A percentile compares a stretch with the other conserved stretches of the same genome.
Conservation (phyloP, 2,797 vertebrate species). For the Myotis pilosus region DNA sequence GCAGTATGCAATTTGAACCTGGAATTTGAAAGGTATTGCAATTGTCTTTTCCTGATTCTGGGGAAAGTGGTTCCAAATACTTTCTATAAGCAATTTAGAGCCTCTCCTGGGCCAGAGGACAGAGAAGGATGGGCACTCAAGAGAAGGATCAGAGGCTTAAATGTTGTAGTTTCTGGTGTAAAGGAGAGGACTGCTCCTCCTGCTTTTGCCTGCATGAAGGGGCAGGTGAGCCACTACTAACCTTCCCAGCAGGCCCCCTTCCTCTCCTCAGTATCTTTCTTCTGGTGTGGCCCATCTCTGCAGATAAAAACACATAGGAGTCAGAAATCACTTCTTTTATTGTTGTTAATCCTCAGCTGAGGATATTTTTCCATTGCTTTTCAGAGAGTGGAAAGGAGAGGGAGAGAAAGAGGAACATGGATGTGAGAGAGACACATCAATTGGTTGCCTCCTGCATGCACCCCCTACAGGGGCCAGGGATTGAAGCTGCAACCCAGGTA, state of each 20-base stretch:
- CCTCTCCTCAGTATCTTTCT: not conserved
- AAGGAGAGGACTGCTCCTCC: not conserved
- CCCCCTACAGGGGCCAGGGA: too few relatives aligned
- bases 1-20: not conserved
- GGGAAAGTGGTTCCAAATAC: not conserved
- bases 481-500: too few relatives aligned
- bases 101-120: not conserved
- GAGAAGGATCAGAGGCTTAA: not conserved
- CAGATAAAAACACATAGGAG: not conserved
- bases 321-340: not conserved
- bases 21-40: not conserved
- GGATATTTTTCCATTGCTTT: too few relatives aligned
- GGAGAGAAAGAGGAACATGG: too few relatives aligned
- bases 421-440: too few relatives aligned
- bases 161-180: not conserved
- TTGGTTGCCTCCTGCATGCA: too few relatives aligned
- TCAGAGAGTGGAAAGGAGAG: too few relatives aligned
- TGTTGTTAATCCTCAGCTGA: too few relatives aligned
- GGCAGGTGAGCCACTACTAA: not conserved
- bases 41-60: not conserved
- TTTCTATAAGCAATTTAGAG: conserved; percentile 21
- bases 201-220: not conserved
- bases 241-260: not conserved
- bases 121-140: not conserved
- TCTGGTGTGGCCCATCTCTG: not conserved